Evolutionary conservation across 2,888 invertebrate genomes (phyloP).

Genomic region (Iselma pallidipennis): DNA sequence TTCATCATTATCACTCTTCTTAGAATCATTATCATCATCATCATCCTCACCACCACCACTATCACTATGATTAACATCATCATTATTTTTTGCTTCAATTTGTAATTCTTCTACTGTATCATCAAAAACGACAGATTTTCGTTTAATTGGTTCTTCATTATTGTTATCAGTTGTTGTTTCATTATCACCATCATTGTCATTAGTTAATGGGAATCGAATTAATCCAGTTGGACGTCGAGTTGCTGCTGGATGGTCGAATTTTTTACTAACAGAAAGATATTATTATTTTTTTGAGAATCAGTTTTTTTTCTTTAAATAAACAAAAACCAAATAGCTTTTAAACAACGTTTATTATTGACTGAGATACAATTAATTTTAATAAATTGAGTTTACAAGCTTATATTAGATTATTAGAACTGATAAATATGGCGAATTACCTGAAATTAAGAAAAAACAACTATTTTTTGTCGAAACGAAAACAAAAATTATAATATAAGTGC

Average conservation of each 20-base stretch:
- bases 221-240: constrained; percentile 27
- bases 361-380: no score
- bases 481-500: no score
- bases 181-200: background rate
- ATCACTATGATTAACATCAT: background rate
- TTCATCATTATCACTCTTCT: constrained; percentile 50
- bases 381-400: no score
- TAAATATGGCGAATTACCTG: no score
- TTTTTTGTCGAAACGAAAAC: no score
- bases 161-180: constrained; percentile 25
- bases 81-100: constrained; percentile 25
- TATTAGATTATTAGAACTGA: no score
- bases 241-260: constrained; percentile 15
- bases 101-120: constrained; percentile 38
- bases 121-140: constrained; percentile 40
- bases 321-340: background rate
- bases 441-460: no score
- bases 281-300: no score
- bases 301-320: no score
- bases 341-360: no score
- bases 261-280: constrained; percentile 1
- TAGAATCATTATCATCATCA: constrained; percentile 55
- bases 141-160: constrained; percentile 40
- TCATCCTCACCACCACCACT: constrained; percentile 43
- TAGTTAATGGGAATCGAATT: constrained; percentile 51